phyloP scores from a whole-genome alignment of 2,113 vertebrate species.

The Phocoena sinus region DNA sequence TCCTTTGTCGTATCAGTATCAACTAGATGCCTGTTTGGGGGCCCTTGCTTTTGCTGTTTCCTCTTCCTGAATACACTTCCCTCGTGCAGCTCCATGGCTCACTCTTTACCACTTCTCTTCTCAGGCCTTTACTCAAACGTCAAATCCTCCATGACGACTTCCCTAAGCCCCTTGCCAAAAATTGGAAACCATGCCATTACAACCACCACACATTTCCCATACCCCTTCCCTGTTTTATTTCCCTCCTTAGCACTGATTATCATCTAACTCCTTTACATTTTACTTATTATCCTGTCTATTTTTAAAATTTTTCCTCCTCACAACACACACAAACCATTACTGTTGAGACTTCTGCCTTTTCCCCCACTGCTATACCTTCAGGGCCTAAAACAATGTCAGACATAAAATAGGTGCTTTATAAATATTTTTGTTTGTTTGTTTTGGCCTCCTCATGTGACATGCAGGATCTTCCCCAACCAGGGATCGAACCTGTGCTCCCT shows the following conservation, averaged over 20 bases:
- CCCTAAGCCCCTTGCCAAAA: neutral
- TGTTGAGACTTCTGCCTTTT: neutral
- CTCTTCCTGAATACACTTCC: neutral
- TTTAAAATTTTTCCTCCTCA: neutral
- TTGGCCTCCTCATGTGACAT: no score
- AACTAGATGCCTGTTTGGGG: neutral
- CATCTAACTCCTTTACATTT: neutral
- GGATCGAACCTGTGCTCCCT: no score
- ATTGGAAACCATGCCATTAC: neutral
- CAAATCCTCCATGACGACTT: neutral
- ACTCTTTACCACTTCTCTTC: neutral
- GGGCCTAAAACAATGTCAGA: neutral
- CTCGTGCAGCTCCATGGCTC: rapidly evolving
- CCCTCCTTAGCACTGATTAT: neutral
- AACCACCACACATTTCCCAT: no score
- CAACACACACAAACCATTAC: neutral
- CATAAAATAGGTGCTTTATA: neutral
- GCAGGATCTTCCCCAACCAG: no score
- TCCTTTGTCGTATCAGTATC: neutral
- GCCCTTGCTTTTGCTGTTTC: neutral
- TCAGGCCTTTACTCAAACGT: neutral
- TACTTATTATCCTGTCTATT: neutral
- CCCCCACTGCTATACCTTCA: neutral
- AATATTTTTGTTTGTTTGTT: neutral
- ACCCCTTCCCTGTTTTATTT: neutral